Conservation (phyloP, 2,113 vertebrate genomes). For the Condylura cristata region DNA sequence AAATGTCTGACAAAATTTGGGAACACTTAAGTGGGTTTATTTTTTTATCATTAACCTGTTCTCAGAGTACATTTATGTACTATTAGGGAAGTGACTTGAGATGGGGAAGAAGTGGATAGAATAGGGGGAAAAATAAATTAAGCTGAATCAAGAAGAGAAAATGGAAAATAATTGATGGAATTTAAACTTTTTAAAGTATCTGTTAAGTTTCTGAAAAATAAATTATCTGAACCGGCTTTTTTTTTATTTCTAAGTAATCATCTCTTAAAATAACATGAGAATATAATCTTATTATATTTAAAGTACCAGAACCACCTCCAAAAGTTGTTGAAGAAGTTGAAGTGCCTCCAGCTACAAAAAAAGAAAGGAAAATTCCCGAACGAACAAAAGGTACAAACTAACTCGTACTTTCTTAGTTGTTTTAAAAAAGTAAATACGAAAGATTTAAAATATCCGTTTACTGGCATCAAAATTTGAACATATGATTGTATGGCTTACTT, state of each 20-base stretch:
- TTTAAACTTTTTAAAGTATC: background rate
- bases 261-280: conserved; percentile 46
- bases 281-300: conserved; percentile 74
- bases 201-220: conserved; percentile 26
- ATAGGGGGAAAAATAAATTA: background rate
- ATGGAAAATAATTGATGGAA: conserved; percentile 33
- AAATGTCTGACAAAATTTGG: conserved; percentile 10
- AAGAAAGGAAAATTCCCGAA: conserved; percentile 85
- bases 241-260: conserved; percentile 30
- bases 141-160: background rate
- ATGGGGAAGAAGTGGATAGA: background rate
- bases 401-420: conserved; percentile 47
- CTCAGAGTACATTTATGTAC: background rate
- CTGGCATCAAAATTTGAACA: conserved; percentile 16
- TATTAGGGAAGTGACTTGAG: background rate
- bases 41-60: background rate
- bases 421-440: background rate
- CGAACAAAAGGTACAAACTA: conserved; percentile 84
- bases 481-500: background rate
- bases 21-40: background rate
- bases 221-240: conserved; percentile 10
- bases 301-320: conserved; percentile 85
- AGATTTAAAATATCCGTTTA: background rate
- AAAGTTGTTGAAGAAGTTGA: conserved; percentile 84
- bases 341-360: conserved; percentile 79